Conservation (phyloP, 2,797 vertebrate genomes). For the Epinephelus awoara region DNA sequence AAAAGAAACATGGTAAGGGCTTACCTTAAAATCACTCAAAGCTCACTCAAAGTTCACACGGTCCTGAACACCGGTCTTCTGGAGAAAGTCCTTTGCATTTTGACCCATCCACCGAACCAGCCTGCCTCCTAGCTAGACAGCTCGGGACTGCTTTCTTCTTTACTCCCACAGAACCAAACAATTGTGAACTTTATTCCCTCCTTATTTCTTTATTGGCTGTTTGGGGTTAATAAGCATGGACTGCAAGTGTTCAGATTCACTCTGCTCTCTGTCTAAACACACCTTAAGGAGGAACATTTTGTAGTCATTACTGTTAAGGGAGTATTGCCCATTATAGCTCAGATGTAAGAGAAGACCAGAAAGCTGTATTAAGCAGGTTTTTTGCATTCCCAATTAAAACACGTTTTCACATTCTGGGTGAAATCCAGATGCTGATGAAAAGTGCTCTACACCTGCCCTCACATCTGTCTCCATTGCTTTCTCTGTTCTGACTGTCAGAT, state of each 20-base stretch:
- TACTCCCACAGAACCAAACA: no score
- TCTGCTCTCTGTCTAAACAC: neutral
- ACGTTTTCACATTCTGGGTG: neutral
- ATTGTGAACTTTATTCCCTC: no score
- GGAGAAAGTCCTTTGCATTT: no score
- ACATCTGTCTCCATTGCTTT: constrained; percentile 32
- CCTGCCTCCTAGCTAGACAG: no score
- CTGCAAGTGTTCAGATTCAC: neutral
- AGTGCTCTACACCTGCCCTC: neutral
- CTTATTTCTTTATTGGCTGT: neutral
- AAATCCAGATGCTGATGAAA: constrained; percentile 53
- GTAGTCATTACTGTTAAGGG: neutral
- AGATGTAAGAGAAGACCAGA: no score
- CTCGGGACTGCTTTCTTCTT: no score
- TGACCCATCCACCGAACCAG: no score
- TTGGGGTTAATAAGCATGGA: neutral
- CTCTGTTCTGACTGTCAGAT: constrained; percentile 5
- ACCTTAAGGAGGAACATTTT: neutral
- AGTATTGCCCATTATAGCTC: neutral
- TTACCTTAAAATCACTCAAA: no score
- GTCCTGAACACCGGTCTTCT: no score
- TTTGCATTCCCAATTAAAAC: constrained; percentile 48
- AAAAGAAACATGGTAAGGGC: no score
- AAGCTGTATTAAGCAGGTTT: neutral
- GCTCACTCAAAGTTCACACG: no score